Evolutionary conservation across 2,113 vertebrate genomes (phyloP).

Genomic region (Sardina pilchardus): DNA sequence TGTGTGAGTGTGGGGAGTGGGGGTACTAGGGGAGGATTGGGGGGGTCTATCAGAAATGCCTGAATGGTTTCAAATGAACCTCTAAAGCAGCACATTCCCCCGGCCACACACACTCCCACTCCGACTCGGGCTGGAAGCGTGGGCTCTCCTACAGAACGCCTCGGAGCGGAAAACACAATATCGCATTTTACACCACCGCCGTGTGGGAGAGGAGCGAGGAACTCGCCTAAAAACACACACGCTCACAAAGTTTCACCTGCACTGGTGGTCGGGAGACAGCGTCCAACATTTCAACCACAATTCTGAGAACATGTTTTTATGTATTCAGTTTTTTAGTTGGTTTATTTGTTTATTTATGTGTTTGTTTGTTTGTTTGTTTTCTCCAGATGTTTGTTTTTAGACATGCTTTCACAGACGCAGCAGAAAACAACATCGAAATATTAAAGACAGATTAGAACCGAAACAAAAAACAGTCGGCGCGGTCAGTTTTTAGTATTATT

Average conservation of each 20-base stretch:
- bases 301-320: not conserved
- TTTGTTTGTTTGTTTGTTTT: not conserved
- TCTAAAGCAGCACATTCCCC: slow-evolving; percentile 54
- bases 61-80: slow-evolving; percentile 83
- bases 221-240: not conserved
- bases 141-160: slow-evolving; percentile 1
- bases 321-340: not conserved
- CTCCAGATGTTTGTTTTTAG: not conserved
- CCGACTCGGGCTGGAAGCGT: not conserved
- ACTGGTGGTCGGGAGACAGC: not conserved
- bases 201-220: not conserved
- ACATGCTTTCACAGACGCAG: not conserved
- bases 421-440: not conserved
- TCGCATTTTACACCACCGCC: not conserved
- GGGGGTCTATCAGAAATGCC: slow-evolving; percentile 72
- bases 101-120: slow-evolving; percentile 18
- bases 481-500: too few species aligned
- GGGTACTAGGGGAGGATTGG: slow-evolving; percentile 67
- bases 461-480: not conserved
- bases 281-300: too few species aligned
- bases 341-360: not conserved
- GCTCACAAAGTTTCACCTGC: not conserved
- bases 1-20: slow-evolving; percentile 43
- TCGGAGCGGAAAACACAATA: not conserved
- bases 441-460: not conserved